Evolutionary conservation across 30 jellyfish, hydroid and myxozoan species (phyloP), one percentile per base, ranked within the genome.

Genomic region (Aurelia coerulea): DNA sequence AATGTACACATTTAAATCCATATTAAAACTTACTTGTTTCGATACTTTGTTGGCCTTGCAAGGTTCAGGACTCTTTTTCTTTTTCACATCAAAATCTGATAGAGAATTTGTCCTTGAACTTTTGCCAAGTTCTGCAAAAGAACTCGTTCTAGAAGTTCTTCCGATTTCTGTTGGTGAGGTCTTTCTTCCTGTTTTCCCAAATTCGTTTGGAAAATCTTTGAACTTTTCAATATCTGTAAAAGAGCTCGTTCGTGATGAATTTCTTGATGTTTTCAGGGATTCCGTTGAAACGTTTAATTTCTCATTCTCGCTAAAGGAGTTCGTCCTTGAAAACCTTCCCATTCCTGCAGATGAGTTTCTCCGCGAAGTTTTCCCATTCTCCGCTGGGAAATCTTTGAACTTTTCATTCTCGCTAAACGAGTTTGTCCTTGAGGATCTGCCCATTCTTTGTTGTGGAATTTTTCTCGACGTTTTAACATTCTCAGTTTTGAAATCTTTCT

Each of bases 21-120:
- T 58, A 37, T 77, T 60, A 19, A 77, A 77, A 52, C 78, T 77
- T 9, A 77, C 87, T n/a, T 77, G 52, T 64, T 77, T 77, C 9
- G 39, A 13, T 19, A 16, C 4, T 23, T n/a, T 65, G 4, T 10
- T 4, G 18, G 18, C 52, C 14, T 65, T 65, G 16, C 39, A 65
- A 37, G 32, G 32, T 17, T 46, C 76, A 62, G 50, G n/a, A 23
- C 52, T 6, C 9, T 51, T 77, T 15, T 12, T 6, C 77, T 46
- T 35, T 10, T 59, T 59, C 23, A 6, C 18, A 15, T 41, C 87
- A 29, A 54, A n/a, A 18, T 37, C 66, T 15, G 53, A 10, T 5
- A 64, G 10, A 5, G 87, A 33, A 17, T 37, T 19, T 7, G 66
- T 13, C 37, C 74, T 33, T 5, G 60, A 17, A 29, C 32, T 19